Conservation (phyloP, 2,113 vertebrate genomes). For the Gasterosteus nipponicus region DNA sequence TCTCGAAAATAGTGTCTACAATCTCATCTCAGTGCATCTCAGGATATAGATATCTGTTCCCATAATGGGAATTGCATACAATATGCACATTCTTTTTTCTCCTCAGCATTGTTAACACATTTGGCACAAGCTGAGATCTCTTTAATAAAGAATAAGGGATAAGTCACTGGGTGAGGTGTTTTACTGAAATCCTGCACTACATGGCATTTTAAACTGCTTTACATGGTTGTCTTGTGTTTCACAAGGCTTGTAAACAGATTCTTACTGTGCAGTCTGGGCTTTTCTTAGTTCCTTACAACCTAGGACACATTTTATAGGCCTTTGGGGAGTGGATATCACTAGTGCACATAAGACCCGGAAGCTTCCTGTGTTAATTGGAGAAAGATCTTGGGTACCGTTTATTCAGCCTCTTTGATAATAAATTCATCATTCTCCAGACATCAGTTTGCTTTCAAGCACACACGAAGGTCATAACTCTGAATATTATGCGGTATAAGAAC, state of each 20-base stretch:
- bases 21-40: neutral
- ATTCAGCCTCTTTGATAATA: conserved; percentile 65
- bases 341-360: conserved; percentile 56
- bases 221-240: conserved; percentile 36
- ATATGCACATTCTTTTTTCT: conserved; percentile 1
- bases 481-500: neutral
- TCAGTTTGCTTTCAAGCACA: conserved; percentile 31
- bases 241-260: conserved; percentile 47
- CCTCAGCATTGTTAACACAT: neutral
- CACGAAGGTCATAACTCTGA: neutral
- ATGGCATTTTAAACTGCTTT: neutral
- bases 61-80: neutral
- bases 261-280: conserved; percentile 39
- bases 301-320: conserved; percentile 68
- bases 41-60: neutral
- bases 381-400: conserved; percentile 58
- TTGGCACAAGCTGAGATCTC: conserved; percentile 3
- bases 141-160: conserved; percentile 23
- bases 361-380: conserved; percentile 39
- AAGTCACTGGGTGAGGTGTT: conserved; percentile 5
- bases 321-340: conserved; percentile 52
- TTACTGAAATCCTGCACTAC: conserved; percentile 9
- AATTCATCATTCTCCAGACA: conserved; percentile 39
- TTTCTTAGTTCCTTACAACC: conserved; percentile 55
- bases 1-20: neutral